phyloP scores from a whole-genome alignment of 2,113 vertebrate species.

The Murina feae region DNA sequence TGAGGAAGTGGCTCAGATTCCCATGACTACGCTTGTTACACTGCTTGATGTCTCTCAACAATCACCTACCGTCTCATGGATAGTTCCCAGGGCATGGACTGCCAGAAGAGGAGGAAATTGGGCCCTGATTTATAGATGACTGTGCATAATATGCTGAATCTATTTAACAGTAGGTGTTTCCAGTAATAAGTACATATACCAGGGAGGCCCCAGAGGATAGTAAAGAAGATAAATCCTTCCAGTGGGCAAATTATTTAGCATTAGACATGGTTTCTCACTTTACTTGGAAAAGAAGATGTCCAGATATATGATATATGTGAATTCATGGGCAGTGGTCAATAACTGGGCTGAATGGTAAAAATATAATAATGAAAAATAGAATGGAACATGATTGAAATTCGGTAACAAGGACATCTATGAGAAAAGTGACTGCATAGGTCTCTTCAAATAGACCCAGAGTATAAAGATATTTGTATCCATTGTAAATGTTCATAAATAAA shows the following conservation, averaged over 20 bases:
- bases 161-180: not conserved
- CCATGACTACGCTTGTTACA: fast-evolving
- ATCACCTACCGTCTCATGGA: not conserved
- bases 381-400: not conserved
- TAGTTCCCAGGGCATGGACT: not conserved
- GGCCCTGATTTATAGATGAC: not conserved
- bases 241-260: not conserved
- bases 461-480: not conserved
- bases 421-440: not conserved
- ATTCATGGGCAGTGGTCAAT: not conserved
- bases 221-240: not conserved
- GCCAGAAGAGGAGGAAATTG: not conserved
- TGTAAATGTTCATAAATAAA: not conserved
- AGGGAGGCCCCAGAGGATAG: not conserved
- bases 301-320: not conserved
- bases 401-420: not conserved
- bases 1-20: not conserved
- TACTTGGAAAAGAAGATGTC: not conserved
- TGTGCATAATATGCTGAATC: not conserved
- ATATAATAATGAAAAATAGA: not conserved
- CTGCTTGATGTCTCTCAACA: not conserved
- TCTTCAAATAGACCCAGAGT: not conserved
- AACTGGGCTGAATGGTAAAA: not conserved
- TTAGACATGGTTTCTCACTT: not conserved
- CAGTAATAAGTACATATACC: not conserved